These are phyloP conservation scores for Mythimna loreyi DNA, from an alignment of 2,888 invertebrate species.

Conservation along the genomic window DNA sequence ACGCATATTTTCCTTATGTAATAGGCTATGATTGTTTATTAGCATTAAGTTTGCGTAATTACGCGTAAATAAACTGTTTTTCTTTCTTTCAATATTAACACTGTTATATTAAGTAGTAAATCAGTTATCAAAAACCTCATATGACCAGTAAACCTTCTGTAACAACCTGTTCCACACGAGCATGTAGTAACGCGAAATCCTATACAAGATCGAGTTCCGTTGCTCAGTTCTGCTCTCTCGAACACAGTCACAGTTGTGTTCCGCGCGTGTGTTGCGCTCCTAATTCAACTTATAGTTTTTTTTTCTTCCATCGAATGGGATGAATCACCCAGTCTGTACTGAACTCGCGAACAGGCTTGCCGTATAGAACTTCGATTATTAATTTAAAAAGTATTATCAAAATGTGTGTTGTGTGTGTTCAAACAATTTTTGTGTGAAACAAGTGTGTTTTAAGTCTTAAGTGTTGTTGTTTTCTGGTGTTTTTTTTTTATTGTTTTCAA, in stretches of 20 bases:
- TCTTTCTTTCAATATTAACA: too few relatives aligned
- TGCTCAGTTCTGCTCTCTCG: constrained; percentile 78
- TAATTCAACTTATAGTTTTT: constrained; percentile 65
- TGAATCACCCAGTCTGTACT: constrained; percentile 85
- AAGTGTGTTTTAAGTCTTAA: constrained; percentile 14
- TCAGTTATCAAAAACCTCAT: neutral
- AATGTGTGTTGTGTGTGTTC: constrained; percentile 40
- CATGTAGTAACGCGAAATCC: constrained; percentile 60
- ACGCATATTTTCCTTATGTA: too few relatives aligned
- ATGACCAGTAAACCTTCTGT: constrained; percentile 41
- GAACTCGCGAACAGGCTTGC: constrained; percentile 74
- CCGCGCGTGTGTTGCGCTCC: constrained; percentile 64
- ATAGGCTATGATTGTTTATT: too few relatives aligned
- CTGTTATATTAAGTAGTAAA: too few relatives aligned
- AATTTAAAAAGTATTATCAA: constrained; percentile 29
- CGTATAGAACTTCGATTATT: constrained; percentile 43
- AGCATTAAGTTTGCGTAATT: too few relatives aligned
- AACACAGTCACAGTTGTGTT: constrained; percentile 64
- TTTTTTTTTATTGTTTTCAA: constrained; percentile 1
- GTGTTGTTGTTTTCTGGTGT: constrained; percentile 52
- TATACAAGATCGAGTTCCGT: constrained; percentile 65
- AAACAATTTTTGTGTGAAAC: constrained; percentile 18
- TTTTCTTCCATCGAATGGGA: constrained; percentile 79
- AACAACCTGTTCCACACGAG: neutral
- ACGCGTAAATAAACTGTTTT: too few relatives aligned